Evolutionary conservation across 1,140 invertebrate genomes (phyloP), one percentile per base, ranked within the genome.

Genomic region (Drosophila funebris): DNA sequence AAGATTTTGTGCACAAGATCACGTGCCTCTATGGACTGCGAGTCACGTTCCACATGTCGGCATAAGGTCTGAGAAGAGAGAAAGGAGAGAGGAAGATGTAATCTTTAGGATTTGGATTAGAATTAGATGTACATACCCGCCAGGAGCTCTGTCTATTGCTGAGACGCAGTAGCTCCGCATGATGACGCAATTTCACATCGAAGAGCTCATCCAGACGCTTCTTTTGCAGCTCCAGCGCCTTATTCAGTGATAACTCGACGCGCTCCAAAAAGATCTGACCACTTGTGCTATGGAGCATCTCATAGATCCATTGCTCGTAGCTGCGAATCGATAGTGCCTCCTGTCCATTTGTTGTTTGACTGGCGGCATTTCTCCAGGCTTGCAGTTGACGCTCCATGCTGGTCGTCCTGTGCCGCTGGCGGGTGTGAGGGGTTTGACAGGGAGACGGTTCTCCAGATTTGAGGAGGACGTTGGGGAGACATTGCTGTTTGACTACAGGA

Each of bases 231-330:
- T 77, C 67, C 8, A 90, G 24, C 0, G 89, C 85, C 56, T 91
- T 91, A 18, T 69, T 70, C 13, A 91, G 46, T 7, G 90, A 90
- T 5, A 73, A 37, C 44, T 91, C 90, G 33, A 90, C 89, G 14
- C 80, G 74, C 8, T 90, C 75, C 8, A 91, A 61, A 24, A 91
- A 91, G 7, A 83, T 39, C 20, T 83, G 61, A 0, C 90, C 90
- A 57, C 77, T 91, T 6, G 24, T 9, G 4, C 70, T 89, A 56
- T 79, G 72, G 3, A 85, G 69, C 90, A 91, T 90, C 52, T 91
- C 90, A 7, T 76, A 31, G 14, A 91, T 76, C 90, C 90, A 91
- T 11, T 89, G 54, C 0, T 75, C 67, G 43, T 91, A 91, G 36
- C 36, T 74, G 22, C 56, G 57, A 1, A n/a, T 18, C 4, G 22